A percentile compares a stretch with the other conserved stretches of the same genome.
Evolutionary conservation across 1,140 invertebrate genomes (phyloP).

Genomic region (Nixonia krombeini): DNA sequence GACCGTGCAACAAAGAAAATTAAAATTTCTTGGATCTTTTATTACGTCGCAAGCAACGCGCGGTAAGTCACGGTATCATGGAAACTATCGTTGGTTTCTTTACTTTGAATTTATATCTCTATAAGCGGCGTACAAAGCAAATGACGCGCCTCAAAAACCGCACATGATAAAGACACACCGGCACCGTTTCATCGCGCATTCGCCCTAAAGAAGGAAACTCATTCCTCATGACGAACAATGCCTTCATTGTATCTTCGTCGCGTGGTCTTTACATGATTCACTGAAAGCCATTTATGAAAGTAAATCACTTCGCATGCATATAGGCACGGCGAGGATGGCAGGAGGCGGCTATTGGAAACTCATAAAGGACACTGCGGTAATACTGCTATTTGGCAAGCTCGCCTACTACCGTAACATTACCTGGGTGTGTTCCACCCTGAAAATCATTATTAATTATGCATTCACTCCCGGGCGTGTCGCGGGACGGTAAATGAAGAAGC

Average conservation of each 20-base stretch:
- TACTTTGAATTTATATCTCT: too few species aligned
- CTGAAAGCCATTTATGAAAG: conserved; percentile 25
- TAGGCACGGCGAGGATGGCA: conserved; percentile 8
- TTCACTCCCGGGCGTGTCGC: neutral
- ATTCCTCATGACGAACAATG: conserved; percentile 19
- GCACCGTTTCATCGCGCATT: conserved; percentile 1
- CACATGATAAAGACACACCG: too few species aligned
- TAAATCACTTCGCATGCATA: conserved; percentile 20
- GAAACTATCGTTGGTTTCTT: too few species aligned
- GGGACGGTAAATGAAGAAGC: too few species aligned
- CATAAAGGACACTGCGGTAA: conserved; percentile 33
- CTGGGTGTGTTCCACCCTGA: conserved; percentile 8
- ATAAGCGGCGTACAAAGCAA: too few species aligned
- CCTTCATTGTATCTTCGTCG: conserved; percentile 16
- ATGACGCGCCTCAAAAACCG: too few species aligned
- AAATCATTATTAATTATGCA: conserved; percentile 17
- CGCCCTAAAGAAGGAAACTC: conserved; percentile 1
- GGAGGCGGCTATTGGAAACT: conserved; percentile 26
- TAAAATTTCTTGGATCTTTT: too few species aligned
- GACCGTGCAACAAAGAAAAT: too few species aligned
- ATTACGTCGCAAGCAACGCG: too few species aligned
- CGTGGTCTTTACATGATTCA: conserved; percentile 29
- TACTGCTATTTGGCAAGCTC: conserved; percentile 27
- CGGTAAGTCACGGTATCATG: too few species aligned
- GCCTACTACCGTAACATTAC: conserved; percentile 22